These are phyloP conservation scores for Gymnodraco acuticeps DNA, from an alignment of 2,797 vertebrate species.

Conservation along the genomic window DNA sequence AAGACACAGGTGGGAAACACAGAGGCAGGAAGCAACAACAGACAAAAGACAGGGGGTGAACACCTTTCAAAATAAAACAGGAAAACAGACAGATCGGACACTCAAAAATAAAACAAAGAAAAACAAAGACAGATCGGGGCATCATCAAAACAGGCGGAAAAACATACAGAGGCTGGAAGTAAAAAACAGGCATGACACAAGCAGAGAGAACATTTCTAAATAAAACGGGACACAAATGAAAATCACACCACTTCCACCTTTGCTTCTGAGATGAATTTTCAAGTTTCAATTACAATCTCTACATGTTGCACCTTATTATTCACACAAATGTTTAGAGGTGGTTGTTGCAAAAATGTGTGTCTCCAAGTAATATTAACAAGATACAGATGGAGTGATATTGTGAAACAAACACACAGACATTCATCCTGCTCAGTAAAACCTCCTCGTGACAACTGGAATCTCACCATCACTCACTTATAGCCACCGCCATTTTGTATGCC, in stretches of 20 bases:
- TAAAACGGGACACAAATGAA: neutral
- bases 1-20: too few species aligned
- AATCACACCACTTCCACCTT: neutral
- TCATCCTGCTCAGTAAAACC: slow-evolving; percentile 14
- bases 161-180: too few species aligned
- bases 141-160: too few species aligned
- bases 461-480: slow-evolving; percentile 35
- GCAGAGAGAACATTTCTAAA: too few species aligned
- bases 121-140: too few species aligned
- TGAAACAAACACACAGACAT: neutral
- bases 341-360: neutral
- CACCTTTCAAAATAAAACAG: too few species aligned
- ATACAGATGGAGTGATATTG: neutral
- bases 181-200: too few species aligned
- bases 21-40: too few species aligned
- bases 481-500: slow-evolving; percentile 31
- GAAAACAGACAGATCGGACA: too few species aligned
- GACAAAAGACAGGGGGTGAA: too few species aligned
- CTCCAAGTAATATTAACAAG: neutral
- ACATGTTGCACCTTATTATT: neutral
- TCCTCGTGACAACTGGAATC: slow-evolving; percentile 10
- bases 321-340: neutral
- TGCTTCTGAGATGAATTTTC: neutral
- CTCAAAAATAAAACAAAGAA: too few species aligned
- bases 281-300: too few species aligned